These are phyloP conservation scores for Platyura marginata DNA, from an alignment of 1,140 invertebrate genomes.

Conservation along the genomic window DNA sequence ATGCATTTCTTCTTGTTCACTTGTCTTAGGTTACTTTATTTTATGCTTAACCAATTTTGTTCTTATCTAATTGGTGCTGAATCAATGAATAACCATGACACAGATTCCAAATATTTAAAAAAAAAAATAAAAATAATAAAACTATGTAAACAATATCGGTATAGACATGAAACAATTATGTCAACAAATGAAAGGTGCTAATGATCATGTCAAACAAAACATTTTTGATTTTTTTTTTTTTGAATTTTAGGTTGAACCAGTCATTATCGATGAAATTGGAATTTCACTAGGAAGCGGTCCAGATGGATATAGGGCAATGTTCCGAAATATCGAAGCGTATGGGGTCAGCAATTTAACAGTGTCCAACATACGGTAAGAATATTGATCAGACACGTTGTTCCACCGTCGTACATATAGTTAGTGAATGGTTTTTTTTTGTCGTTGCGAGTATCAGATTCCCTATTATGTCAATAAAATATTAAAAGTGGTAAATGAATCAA, in stretches of 20 bases:
- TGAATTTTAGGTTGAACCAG: constrained; percentile 50
- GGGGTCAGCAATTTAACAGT: constrained; percentile 59
- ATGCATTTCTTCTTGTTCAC: too few relatives aligned
- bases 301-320: constrained; percentile 56
- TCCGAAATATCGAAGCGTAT: constrained; percentile 55
- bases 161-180: neutral
- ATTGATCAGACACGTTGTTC: too few relatives aligned
- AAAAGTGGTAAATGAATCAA: too few relatives aligned
- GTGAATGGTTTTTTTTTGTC: too few relatives aligned
- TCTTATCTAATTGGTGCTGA: too few relatives aligned
- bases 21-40: too few relatives aligned
- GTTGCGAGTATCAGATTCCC: too few relatives aligned
- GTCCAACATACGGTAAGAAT: constrained; percentile 50
- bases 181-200: neutral
- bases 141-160: neutral
- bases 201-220: neutral
- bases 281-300: constrained; percentile 54
- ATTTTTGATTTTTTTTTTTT: neutral
- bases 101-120: too few relatives aligned
- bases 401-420: too few relatives aligned
- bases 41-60: too few relatives aligned
- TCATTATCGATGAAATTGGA: constrained; percentile 59
- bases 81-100: too few relatives aligned
- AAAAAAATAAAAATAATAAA: constrained; percentile 1
- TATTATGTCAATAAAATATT: too few relatives aligned